phyloP scores from a whole-genome alignment of 1,140 invertebrate genomes.

The Rhizoglyphus robini region DNA sequence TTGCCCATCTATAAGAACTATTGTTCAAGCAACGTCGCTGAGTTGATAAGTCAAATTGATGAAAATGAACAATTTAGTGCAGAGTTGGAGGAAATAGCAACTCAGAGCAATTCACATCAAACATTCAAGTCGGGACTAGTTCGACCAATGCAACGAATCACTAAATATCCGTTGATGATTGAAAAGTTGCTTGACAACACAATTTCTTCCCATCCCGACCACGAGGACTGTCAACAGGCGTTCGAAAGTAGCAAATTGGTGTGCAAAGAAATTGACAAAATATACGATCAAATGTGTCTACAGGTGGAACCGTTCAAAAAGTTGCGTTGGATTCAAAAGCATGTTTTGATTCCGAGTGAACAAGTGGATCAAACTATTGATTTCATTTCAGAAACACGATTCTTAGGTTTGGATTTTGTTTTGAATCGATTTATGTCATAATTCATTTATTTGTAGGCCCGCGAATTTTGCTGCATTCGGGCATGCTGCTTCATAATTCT shows the following conservation, averaged over 20 bases:
- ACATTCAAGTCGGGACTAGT: no score
- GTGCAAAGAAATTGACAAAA: constrained; percentile 53
- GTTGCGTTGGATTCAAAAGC: constrained; percentile 59
- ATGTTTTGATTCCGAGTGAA: constrained; percentile 34
- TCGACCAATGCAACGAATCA: constrained; percentile 76
- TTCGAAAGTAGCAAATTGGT: constrained; percentile 50
- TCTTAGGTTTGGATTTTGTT: background rate
- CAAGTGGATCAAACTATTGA: background rate
- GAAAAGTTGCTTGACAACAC: constrained; percentile 63
- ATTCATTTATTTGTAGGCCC: constrained; percentile 61
- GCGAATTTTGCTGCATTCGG: constrained; percentile 55
- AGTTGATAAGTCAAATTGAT: no score
- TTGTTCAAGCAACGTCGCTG: no score
- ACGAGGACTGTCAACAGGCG: constrained; percentile 53
- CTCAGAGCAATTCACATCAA: constrained; percentile 42
- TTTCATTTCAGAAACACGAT: background rate
- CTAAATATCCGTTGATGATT: constrained; percentile 69
- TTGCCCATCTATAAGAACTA: no score
- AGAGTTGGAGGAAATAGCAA: no score
- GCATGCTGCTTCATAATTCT: constrained; percentile 50
- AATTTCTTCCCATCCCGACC: constrained; percentile 50
- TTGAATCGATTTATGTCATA: no score
- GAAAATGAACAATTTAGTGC: no score
- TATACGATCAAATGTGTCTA: constrained; percentile 42
- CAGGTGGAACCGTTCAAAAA: constrained; percentile 64